Conservation (phyloP, 37 sponge, comb jelly and placozoan species). For the Crambe crambe region DNA sequence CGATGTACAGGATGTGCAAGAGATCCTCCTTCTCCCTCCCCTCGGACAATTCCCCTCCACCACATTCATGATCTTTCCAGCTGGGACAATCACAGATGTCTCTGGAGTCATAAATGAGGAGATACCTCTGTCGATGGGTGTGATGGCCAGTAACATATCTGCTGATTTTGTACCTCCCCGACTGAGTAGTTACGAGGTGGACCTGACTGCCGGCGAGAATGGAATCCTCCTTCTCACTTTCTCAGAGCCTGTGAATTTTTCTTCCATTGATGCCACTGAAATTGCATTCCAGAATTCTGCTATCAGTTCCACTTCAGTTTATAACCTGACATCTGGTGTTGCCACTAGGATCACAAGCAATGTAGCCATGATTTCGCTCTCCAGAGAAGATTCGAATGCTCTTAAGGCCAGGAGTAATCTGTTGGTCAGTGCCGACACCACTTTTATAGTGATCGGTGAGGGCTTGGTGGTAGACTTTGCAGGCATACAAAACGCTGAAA, state of each 20-base stretch:
- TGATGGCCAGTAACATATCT: slow-evolving; percentile 57
- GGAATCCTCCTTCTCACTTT: slow-evolving; percentile 76
- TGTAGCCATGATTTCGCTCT: slow-evolving; percentile 42
- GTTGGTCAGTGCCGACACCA: slow-evolving; percentile 52
- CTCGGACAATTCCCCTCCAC: slow-evolving; percentile 66
- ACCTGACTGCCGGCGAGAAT: slow-evolving; percentile 68
- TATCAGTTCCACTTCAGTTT: slow-evolving; percentile 9
- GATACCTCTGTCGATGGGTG: slow-evolving; percentile 39
- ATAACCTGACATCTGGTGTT: slow-evolving; percentile 33
- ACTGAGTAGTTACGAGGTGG: slow-evolving; percentile 57
- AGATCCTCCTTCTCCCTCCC: slow-evolving; percentile 61
- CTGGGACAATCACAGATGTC: slow-evolving; percentile 65
- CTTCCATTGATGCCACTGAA: slow-evolving; percentile 39
- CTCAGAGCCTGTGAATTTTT: slow-evolving; percentile 58
- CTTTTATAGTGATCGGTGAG: slow-evolving; percentile 45
- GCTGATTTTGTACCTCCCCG: slow-evolving; percentile 81
- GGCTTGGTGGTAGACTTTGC: slow-evolving; percentile 68
- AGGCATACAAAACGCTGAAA: slow-evolving; percentile 46
- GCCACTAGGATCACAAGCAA: slow-evolving; percentile 9
- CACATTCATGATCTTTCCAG: slow-evolving; percentile 73
- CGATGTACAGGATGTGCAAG: slow-evolving; percentile 44
- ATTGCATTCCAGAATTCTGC: slow-evolving; percentile 57
- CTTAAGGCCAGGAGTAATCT: slow-evolving; percentile 58
- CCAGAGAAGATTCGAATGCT: slow-evolving; percentile 56
- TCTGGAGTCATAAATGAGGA: slow-evolving; percentile 57